Percentiles rank a stretch among this genome's conserved stretches.
Conservation (phyloP, 2,888 invertebrate species). For the Drosophila colorata region DNA sequence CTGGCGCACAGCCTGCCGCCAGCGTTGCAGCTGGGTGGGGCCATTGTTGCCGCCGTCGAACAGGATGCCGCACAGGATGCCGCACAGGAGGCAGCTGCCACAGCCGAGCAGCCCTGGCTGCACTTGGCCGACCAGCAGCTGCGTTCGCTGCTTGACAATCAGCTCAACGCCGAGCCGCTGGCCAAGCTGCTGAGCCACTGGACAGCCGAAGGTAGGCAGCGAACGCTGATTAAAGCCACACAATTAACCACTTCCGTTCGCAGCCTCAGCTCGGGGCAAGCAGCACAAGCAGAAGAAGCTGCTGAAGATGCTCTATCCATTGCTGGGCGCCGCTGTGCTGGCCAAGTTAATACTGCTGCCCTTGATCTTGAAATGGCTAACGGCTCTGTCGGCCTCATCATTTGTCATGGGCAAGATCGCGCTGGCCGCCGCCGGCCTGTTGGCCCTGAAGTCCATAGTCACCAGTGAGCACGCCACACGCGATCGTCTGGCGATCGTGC, state of each 20-base stretch:
- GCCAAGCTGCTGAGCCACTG: conserved; percentile 41
- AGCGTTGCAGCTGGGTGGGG: conserved; percentile 61
- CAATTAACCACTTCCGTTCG: conserved; percentile 13
- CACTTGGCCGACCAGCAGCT: conserved; percentile 45
- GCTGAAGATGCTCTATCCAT: conserved; percentile 87
- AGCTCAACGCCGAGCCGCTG: conserved; percentile 42
- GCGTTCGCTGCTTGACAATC: conserved; percentile 48
- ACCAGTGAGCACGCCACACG: conserved; percentile 54
- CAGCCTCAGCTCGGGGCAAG: conserved; percentile 77
- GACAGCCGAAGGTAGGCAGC: conserved; percentile 63
- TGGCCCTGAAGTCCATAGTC: conserved; percentile 80
- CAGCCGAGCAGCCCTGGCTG: conserved; percentile 30
- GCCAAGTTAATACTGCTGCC: conserved; percentile 90
- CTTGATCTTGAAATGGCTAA: conserved; percentile 89
- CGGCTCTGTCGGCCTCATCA: conserved; percentile 88
- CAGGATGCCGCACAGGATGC: conserved; percentile 48
- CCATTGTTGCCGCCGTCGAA: conserved; percentile 70
- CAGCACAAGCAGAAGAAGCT: conserved; percentile 85
- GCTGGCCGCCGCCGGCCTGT: conserved; percentile 75
- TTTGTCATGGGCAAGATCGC: conserved; percentile 85
- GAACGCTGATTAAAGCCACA: background rate
- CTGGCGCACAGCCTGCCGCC: conserved; percentile 43
- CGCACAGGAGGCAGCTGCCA: conserved; percentile 22
- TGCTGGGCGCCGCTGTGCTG: conserved; percentile 88
- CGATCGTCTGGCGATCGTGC: conserved; percentile 75